Percentiles rank a stretch among this genome's conserved stretches.
Evolutionary conservation across 2,797 vertebrate genomes (phyloP).

Genomic region (Xenops minutus): DNA sequence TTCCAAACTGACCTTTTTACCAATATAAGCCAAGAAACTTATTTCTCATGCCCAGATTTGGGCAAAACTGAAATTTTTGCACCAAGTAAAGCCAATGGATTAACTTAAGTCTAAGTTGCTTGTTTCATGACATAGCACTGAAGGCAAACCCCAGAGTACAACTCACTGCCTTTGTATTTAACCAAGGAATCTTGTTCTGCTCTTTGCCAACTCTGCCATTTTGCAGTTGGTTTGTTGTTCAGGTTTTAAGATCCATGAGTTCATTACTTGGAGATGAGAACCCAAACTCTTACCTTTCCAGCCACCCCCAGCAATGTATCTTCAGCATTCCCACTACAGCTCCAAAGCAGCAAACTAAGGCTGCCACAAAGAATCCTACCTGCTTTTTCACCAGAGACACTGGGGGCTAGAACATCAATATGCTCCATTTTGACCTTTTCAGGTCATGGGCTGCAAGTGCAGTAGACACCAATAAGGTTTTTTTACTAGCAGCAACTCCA

Average conservation of each 20-base stretch:
- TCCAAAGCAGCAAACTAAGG: neutral
- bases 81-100: neutral
- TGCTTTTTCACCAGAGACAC: neutral
- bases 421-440: neutral
- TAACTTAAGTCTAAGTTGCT: neutral
- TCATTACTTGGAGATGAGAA: neutral
- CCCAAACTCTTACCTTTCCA: neutral
- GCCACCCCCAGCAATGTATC: neutral
- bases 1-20: neutral
- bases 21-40: neutral
- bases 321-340: neutral
- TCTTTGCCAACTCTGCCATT: neutral
- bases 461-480: neutral
- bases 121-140: rapidly evolving
- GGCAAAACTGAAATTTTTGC: rapidly evolving
- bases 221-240: neutral
- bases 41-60: neutral
- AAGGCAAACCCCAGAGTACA: neutral
- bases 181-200: neutral
- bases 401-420: neutral
- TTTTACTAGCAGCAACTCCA: neutral
- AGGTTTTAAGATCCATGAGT: neutral
- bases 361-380: neutral
- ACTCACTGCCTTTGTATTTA: neutral
- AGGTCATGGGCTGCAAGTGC: neutral